phyloP scores from a whole-genome alignment of 2,113 vertebrate genomes.

The Myotis lucifugus region DNA sequence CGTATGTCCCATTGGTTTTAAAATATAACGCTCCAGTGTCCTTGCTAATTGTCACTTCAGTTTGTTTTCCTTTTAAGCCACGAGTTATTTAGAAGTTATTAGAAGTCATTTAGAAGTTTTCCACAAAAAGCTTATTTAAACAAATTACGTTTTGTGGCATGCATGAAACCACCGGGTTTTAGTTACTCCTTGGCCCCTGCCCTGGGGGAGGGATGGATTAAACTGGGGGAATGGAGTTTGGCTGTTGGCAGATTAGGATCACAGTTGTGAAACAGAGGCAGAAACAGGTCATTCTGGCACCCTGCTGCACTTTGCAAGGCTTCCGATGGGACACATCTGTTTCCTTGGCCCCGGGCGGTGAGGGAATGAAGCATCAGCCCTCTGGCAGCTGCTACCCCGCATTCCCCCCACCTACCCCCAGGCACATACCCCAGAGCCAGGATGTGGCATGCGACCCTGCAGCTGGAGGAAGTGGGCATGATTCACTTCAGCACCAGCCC shows the following conservation, averaged over 20 bases:
- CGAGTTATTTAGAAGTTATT: not conserved
- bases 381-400: constrained; percentile 11
- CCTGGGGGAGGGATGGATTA: not conserved
- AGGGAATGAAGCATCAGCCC: not conserved
- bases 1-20: not conserved
- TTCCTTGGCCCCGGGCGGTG: constrained; percentile 35
- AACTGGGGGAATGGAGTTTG: not conserved
- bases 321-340: constrained; percentile 50
- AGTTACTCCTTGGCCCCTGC: not conserved
- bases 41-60: not conserved
- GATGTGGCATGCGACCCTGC: not conserved
- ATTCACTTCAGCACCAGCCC: constrained; percentile 53
- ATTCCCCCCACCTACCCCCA: accelerated
- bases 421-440: not conserved
- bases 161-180: not conserved
- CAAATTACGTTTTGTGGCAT: not conserved
- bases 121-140: not conserved
- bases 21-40: not conserved
- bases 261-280: not conserved
- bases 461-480: constrained; percentile 53
- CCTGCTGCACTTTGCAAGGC: not conserved
- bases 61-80: constrained; percentile 17
- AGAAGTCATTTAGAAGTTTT: constrained; percentile 36
- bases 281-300: not conserved
- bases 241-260: not conserved